phyloP scores from a whole-genome alignment of 2,113 vertebrate species.

The Oncorhynchus masou region DNA sequence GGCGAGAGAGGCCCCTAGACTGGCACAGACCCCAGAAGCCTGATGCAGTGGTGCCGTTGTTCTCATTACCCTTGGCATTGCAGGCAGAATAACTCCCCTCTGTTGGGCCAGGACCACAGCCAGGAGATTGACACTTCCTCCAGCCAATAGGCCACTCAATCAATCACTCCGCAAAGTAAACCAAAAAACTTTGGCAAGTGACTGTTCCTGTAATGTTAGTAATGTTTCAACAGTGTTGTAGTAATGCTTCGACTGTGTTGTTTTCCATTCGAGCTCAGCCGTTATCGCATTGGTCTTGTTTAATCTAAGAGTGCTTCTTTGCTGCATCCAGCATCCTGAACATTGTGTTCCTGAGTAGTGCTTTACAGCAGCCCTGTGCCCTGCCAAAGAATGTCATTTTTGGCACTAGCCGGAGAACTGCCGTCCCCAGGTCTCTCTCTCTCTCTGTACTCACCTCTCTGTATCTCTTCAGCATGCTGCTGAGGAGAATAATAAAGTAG shows the following conservation, averaged over 20 bases:
- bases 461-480: too few relatives aligned
- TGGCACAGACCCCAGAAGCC: constrained; percentile 1
- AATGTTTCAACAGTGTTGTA: constrained; percentile 18
- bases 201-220: constrained; percentile 30
- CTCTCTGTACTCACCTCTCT: background rate
- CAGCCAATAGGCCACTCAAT: background rate
- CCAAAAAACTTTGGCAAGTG: background rate
- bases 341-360: constrained; percentile 56
- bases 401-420: constrained; percentile 27
- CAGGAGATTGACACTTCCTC: background rate
- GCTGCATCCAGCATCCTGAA: constrained; percentile 43
- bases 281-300: constrained; percentile 27
- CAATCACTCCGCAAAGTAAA: background rate
- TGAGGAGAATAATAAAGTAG: too few relatives aligned
- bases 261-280: constrained; percentile 20
- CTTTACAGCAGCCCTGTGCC: constrained; percentile 37
- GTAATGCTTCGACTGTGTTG: constrained; percentile 3
- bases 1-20: background rate
- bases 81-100: constrained; percentile 7
- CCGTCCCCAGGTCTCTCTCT: constrained; percentile 18
- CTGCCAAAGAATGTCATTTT: constrained; percentile 63
- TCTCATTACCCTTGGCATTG: constrained; percentile 28
- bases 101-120: constrained; percentile 22
- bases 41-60: constrained; percentile 21
- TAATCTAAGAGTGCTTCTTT: constrained; percentile 25